Conservation (phyloP, 1,140 invertebrate genomes). For the silkworm (Bombyx mori) region ASM3026992v2 NC_085124.1:7550001-7550500, state of each 20-base stretch:
- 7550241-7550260: slow-evolving; percentile 27
- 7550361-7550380: slow-evolving; percentile 37
- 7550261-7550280: slow-evolving; percentile 23
- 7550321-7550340: slow-evolving; percentile 48
- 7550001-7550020: no score
- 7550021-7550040: no score
- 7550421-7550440: background rate
- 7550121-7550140: slow-evolving; percentile 8
- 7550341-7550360: slow-evolving; percentile 10
- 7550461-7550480: no score
- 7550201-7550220: slow-evolving; percentile 23
- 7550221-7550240: slow-evolving; percentile 26
- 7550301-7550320: slow-evolving; percentile 43
- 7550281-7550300: slow-evolving; percentile 17
- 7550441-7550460: no score
- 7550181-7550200: slow-evolving; percentile 16
- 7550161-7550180: slow-evolving; percentile 28
- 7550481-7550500: no score
- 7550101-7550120: background rate
- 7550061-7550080: no score
- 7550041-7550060: no score
- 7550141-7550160: slow-evolving; percentile 41
- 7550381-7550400: slow-evolving; percentile 12
- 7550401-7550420: background rate
- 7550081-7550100: no score